A percentile compares a stretch with the other conserved stretches of the same genome.
Evolutionary conservation across 92 coral and sea anemone genomes (phyloP).

Genomic region (Virgularia gustaviana): DNA sequence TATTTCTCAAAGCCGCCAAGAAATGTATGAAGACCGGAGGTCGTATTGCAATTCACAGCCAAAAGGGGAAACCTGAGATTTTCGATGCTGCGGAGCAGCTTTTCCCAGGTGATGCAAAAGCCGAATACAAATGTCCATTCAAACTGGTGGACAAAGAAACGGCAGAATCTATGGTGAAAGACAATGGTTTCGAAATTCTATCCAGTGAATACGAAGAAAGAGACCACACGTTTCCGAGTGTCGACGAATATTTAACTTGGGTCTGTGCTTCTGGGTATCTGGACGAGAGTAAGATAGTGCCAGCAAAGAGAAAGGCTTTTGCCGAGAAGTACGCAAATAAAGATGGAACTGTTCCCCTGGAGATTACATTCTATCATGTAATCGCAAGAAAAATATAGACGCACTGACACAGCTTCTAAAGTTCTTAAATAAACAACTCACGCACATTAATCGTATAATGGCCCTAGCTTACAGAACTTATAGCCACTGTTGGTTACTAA

Average conservation of each 20-base stretch:
- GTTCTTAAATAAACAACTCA: too few relatives aligned
- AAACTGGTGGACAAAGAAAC: not conserved
- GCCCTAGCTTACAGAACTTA: too few relatives aligned
- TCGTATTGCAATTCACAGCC: not conserved
- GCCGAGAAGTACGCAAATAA: not conserved
- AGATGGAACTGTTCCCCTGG: not conserved
- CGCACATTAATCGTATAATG: too few relatives aligned
- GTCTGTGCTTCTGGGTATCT: not conserved
- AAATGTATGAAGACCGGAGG: slow-evolving; percentile 14
- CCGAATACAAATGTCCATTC: not conserved
- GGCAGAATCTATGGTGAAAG: not conserved
- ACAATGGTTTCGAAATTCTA: not conserved
- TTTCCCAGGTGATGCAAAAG: not conserved
- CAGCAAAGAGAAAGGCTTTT: not conserved
- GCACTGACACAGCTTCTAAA: too few relatives aligned
- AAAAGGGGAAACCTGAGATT: not conserved
- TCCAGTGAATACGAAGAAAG: not conserved
- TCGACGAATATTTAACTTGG: slow-evolving; percentile 4
- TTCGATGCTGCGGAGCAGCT: not conserved
- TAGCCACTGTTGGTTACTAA: too few relatives aligned
- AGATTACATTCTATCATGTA: not conserved
- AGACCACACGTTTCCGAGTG: slow-evolving; percentile 4
- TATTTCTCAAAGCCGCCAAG: not conserved
- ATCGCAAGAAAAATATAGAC: not conserved
- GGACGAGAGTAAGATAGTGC: slow-evolving; percentile 14